A percentile compares a stretch with the other conserved stretches of the same genome.
Evolutionary conservation across 2,888 invertebrate genomes (phyloP).

Genomic region (Eupithecia exiguata): DNA sequence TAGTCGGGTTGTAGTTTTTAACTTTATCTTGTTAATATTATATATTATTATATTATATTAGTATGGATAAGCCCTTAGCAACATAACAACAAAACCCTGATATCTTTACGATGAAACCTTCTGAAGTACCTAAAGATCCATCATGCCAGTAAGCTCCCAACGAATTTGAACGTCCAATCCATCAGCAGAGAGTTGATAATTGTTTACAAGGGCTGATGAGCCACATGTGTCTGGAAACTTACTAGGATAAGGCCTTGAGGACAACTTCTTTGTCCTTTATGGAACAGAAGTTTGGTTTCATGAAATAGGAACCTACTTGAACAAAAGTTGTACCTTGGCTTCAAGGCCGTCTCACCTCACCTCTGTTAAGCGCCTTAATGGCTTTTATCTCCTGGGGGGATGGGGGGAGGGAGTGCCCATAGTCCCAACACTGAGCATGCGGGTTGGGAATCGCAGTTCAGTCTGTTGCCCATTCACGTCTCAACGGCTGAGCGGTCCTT

Average conservation of each 20-base stretch:
- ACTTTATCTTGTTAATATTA: no score
- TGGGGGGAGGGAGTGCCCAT: no score
- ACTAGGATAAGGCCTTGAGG: not conserved
- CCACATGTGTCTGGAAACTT: not conserved
- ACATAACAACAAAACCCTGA: not conserved
- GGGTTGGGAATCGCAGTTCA: no score
- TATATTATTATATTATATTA: no score
- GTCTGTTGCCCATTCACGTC: no score
- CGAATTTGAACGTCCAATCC: slow-evolving; percentile 10
- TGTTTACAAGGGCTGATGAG: not conserved
- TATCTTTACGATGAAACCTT: not conserved
- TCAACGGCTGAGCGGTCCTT: no score
- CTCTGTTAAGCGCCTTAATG: no score
- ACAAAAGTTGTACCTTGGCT: no score
- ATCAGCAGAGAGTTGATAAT: slow-evolving; percentile 14
- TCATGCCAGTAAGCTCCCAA: slow-evolving; percentile 8
- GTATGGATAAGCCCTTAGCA: not conserved
- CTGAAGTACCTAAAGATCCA: not conserved
- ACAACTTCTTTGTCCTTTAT: not conserved
- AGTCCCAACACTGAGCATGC: no score
- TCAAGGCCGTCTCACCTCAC: no score
- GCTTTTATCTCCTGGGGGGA: no score
- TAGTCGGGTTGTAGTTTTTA: no score
- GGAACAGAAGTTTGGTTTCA: not conserved
- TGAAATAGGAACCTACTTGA: not conserved